These are phyloP conservation scores for Malurus splendens DNA, from an alignment of 2,797 vertebrate genomes.

Conservation along the genomic window DNA sequence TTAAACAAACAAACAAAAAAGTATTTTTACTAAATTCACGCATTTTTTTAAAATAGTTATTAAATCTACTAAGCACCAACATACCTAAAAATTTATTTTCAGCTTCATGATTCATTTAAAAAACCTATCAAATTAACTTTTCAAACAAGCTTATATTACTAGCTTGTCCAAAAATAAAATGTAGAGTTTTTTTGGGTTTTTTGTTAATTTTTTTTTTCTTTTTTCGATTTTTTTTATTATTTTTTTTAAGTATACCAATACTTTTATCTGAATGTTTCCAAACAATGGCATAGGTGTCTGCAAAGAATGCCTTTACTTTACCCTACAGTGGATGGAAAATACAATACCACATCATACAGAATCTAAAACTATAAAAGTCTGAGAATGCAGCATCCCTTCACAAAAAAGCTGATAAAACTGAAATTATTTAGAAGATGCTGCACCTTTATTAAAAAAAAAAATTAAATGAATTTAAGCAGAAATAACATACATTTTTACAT, in stretches of 20 bases:
- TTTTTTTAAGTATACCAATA: constrained; percentile 64
- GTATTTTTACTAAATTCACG: constrained; percentile 80
- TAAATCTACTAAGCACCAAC: constrained; percentile 86
- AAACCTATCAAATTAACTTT: constrained; percentile 79
- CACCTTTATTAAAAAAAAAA: constrained; percentile 74
- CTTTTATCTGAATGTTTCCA: constrained; percentile 66
- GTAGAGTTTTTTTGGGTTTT: constrained; percentile 19
- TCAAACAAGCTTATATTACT: constrained; percentile 74
- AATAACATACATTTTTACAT: constrained; percentile 83
- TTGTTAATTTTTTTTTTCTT: background rate
- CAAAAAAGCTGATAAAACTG: constrained; percentile 77
- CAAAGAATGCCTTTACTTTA: constrained; percentile 69
- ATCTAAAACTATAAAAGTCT: constrained; percentile 74
- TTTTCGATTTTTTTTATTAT: background rate
- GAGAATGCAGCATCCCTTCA: constrained; percentile 75
- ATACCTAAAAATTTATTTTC: constrained; percentile 77
- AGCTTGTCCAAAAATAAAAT: constrained; percentile 74
- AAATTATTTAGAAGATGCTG: constrained; percentile 78
- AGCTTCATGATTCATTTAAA: constrained; percentile 79
- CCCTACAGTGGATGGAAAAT: constrained; percentile 66
- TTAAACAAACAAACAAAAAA: constrained; percentile 61
- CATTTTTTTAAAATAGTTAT: constrained; percentile 80
- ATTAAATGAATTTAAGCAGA: constrained; percentile 80
- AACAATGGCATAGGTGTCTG: constrained; percentile 68
- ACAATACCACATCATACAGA: constrained; percentile 63